Evolutionary conservation across 2,113 vertebrate genomes (phyloP).

Genomic region (Megaceryle maxima): DNA sequence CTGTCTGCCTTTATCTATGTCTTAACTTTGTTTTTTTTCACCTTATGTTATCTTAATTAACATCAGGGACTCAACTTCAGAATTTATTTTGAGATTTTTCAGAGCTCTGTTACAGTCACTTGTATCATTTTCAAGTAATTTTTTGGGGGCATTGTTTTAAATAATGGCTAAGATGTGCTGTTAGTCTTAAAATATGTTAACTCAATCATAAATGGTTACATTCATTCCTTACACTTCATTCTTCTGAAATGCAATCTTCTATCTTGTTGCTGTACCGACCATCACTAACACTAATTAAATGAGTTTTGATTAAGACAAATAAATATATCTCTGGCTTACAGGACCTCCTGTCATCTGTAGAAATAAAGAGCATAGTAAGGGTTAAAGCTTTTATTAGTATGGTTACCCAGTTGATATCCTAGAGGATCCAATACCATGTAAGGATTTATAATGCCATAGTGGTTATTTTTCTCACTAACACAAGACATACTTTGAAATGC

Average conservation of each 20-base stretch:
- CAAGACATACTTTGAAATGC: not conserved
- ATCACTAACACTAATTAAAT: not conserved
- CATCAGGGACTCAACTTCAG: not conserved
- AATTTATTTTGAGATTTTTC: not conserved
- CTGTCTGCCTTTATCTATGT: not conserved
- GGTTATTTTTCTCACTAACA: not conserved
- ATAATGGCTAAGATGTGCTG: not conserved
- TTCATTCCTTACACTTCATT: not conserved
- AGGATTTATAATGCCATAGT: not conserved
- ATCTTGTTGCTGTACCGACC: not conserved
- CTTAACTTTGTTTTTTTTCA: not conserved
- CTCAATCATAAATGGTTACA: not conserved
- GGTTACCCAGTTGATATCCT: not conserved
- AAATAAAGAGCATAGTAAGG: not conserved
- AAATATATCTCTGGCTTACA: not conserved
- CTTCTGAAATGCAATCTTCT: not conserved
- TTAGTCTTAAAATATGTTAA: not conserved
- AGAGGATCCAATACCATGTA: not conserved
- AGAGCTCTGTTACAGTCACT: not conserved
- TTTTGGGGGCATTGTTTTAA: not conserved
- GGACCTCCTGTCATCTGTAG: not conserved
- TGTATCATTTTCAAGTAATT: not conserved
- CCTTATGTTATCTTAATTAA: not conserved
- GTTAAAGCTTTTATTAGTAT: not conserved
- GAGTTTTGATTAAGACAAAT: not conserved